Evolutionary conservation across 2,888 invertebrate species (phyloP), one percentile per base, ranked within the genome.

Genomic region (Nymphalis c-album): DNA sequence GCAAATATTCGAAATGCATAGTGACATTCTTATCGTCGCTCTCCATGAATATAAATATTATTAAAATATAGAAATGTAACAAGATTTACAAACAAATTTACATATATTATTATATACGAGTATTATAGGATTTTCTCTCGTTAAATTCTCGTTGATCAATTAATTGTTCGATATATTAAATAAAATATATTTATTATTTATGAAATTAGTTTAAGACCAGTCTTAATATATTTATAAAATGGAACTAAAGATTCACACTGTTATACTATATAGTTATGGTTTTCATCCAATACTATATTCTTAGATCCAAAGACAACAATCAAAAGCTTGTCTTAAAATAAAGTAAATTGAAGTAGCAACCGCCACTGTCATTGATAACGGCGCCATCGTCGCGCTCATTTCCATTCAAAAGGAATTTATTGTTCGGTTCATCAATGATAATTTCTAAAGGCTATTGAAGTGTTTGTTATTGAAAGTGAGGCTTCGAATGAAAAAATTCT

Each of bases 361-460:
- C 64, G 61, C 63, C 64, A 55, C 61, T 59, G 45, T 68, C 65
- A 70, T 68, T 64, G 68, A 70, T 67, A 70, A 58, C 58, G 18
- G 66, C 51, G 64, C 63, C 46, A 63, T 47, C 67, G 48, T 68
- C 66, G 63, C 51, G 66, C 68, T 67, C 70, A 70, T 72, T 72
- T 60, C 67, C 66, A 72, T 70, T 72, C 51, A 63, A 70, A 68
- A 63, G 60, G 50, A 67, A 70, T 70, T 70, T 70, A 72, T 68
- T 68, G 64, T 67, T 68, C 62, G 63, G 64, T 67, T 68, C 70
- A 63, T 68, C 70, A 63, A 57, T 70, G 68, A 70, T 72, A 67
- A 70, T 64, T 72, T 72, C 72, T 68, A 72, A 72, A 72, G 72
- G 63, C 69, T 69, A 69, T 71, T 71, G 71, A 71, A 61, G 64